Evolutionary conservation across 2,797 vertebrate species (phyloP).

Genomic region (Acanthornis magna): DNA sequence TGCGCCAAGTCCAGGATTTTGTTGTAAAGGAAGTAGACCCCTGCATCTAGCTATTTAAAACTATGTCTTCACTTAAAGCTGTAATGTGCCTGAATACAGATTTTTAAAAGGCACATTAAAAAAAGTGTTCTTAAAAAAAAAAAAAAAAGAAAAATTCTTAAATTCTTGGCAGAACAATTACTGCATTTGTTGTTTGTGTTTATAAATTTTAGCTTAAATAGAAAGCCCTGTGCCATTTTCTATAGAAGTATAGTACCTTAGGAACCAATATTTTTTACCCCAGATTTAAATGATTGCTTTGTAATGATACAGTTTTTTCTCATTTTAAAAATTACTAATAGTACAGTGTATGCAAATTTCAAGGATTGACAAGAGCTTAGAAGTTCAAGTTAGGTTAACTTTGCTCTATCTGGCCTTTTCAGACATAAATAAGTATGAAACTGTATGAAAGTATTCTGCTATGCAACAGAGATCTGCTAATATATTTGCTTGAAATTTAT

Average conservation of each 20-base stretch:
- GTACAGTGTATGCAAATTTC: not conserved
- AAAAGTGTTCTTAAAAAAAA: not conserved
- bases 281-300: not conserved
- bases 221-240: not conserved
- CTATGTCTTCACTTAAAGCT: not conserved
- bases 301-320: not conserved
- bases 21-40: not conserved
- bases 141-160: not conserved
- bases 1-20: not conserved
- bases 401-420: not conserved
- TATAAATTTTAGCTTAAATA: not conserved
- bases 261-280: not conserved
- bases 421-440: not conserved
- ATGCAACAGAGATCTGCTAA: not conserved
- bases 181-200: not conserved
- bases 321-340: not conserved
- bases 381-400: not conserved
- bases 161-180: not conserved
- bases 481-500: not conserved
- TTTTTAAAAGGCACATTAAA: not conserved
- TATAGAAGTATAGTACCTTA: not conserved
- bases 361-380: not conserved
- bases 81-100: not conserved
- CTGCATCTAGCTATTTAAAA: not conserved
- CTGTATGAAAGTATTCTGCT: not conserved